Conservation (phyloP, 1,140 invertebrate species). For the Apis dorsata region DNA sequence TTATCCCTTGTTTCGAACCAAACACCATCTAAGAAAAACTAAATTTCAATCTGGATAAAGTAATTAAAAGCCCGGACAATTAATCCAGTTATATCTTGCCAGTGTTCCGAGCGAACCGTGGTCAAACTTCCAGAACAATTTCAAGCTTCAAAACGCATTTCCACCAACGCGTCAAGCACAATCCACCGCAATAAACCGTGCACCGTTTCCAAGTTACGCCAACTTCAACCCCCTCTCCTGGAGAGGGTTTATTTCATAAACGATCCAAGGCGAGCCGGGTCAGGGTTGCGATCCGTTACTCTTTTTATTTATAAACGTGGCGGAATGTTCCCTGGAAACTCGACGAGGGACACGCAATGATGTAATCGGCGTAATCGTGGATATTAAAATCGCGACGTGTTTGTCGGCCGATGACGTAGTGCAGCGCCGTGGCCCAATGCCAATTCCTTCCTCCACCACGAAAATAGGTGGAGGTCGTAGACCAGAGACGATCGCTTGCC, state of each 20-base stretch:
- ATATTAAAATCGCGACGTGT: conserved; percentile 58
- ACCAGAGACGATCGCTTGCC: conserved; percentile 53
- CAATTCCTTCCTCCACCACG: conserved; percentile 73
- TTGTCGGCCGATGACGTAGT: conserved; percentile 54
- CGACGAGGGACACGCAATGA: conserved; percentile 28
- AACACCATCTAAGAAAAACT: not conserved
- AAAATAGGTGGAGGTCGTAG: conserved; percentile 76
- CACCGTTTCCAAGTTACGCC: not conserved
- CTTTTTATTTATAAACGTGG: conserved; percentile 43
- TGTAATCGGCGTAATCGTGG: conserved; percentile 68
- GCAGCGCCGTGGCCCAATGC: conserved; percentile 66
- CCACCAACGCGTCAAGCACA: not conserved
- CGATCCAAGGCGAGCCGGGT: conserved; percentile 5
- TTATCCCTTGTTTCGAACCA: too few species aligned
- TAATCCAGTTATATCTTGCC: not conserved
- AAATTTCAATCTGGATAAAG: not conserved
- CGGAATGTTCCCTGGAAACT: conserved; percentile 10
- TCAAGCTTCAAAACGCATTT: not conserved
- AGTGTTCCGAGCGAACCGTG: not conserved
- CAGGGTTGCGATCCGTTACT: conserved; percentile 14
- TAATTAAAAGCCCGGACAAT: not conserved
- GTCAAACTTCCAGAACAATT: not conserved
- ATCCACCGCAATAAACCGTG: not conserved
- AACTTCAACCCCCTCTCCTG: not conserved
- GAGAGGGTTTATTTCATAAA: not conserved